Conservation (phyloP, 1,140 invertebrate species). For the Penaeus chinensis region DNA sequence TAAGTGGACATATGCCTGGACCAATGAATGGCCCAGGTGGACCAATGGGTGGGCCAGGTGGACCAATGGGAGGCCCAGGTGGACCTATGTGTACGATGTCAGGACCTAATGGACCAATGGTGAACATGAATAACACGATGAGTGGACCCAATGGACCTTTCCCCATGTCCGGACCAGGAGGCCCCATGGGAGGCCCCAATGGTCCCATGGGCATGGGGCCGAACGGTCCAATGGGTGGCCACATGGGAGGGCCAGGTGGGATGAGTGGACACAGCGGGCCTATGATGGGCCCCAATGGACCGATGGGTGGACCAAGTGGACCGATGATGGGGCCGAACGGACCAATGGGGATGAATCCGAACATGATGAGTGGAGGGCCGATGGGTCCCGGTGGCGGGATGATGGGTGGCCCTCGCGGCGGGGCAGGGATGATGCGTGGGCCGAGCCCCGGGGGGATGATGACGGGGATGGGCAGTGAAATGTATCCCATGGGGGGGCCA, state of each 20-base stretch:
- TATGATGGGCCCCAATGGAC: conserved; percentile 64
- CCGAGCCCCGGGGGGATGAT: conserved; percentile 65
- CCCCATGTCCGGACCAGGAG: conserved; percentile 64
- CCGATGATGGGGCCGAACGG: conserved; percentile 67
- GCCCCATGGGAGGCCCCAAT: conserved; percentile 55
- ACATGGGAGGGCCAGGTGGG: conserved; percentile 63
- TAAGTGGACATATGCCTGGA: conserved; percentile 64
- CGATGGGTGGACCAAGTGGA: conserved; percentile 66
- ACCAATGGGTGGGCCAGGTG: conserved; percentile 65
- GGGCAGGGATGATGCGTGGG: conserved; percentile 65
- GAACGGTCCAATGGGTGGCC: conserved; percentile 64
- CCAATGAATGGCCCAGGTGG: conserved; percentile 64
- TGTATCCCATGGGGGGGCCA: conserved; percentile 62
- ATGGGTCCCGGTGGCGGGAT: conserved; percentile 66
- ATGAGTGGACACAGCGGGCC: conserved; percentile 64
- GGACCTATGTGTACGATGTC: conserved; percentile 63
- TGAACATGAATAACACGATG: conserved; percentile 63
- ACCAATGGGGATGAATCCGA: conserved; percentile 66
- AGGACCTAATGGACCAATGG: conserved; percentile 67
- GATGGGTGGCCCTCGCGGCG: conserved; percentile 64
- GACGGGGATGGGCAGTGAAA: conserved; percentile 67
- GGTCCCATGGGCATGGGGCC: conserved; percentile 63
- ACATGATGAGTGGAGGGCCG: conserved; percentile 49
- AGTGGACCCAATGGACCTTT: conserved; percentile 64
- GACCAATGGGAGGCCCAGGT: conserved; percentile 65